A percentile compares a stretch with the other conserved stretches of the same genome.
These are phyloP conservation scores for Ctenodactylus gundi DNA, from an alignment of 2,113 vertebrate genomes.

Conservation along the genomic window DNA sequence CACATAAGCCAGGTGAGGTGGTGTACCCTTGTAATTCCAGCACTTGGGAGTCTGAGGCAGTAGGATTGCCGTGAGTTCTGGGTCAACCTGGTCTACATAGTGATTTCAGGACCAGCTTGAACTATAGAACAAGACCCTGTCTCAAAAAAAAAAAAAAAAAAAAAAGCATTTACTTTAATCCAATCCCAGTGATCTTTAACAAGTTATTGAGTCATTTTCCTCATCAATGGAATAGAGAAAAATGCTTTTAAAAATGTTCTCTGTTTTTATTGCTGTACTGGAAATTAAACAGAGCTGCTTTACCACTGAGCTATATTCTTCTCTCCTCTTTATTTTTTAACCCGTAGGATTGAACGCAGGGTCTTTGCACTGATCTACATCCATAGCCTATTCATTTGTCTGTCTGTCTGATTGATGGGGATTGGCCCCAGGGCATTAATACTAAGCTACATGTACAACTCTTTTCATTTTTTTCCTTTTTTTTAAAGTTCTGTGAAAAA, in stretches of 20 bases:
- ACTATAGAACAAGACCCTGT: too few species aligned
- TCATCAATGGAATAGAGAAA: background rate
- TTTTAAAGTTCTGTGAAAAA: too few species aligned
- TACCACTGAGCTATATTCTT: background rate
- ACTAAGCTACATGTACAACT: background rate
- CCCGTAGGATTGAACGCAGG: too few species aligned
- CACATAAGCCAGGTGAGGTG: too few species aligned
- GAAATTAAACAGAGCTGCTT: background rate
- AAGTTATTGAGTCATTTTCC: conserved; percentile 34
- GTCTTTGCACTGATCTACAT: too few species aligned
- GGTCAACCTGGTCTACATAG: too few species aligned
- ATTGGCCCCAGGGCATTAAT: background rate
- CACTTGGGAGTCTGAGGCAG: too few species aligned
- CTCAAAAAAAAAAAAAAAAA: too few species aligned
- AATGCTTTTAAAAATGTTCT: background rate
- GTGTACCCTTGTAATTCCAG: too few species aligned
- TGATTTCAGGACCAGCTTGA: too few species aligned
- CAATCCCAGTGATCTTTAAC: background rate
- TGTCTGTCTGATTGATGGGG: background rate
- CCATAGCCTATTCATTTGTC: too few species aligned
- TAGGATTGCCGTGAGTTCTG: too few species aligned
- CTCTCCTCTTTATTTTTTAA: background rate
- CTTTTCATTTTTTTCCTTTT: background rate
- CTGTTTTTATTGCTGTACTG: background rate
- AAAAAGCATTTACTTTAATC: conserved; percentile 16